Conservation (phyloP, 2,888 invertebrate species). For the Pinctada fucata region DNA sequence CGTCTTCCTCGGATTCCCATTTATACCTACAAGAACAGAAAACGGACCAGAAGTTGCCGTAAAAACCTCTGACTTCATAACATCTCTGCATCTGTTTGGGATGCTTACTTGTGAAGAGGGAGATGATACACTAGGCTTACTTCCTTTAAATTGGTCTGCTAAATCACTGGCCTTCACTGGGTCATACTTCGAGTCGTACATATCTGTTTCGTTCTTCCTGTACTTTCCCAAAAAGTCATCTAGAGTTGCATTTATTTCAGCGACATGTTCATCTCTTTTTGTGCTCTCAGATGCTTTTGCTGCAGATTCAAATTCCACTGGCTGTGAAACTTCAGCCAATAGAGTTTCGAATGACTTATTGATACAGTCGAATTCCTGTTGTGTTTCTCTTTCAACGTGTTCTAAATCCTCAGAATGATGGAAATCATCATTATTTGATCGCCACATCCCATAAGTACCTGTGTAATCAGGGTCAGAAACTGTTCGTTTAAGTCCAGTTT, state of each 20-base stretch:
- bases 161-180: constrained; percentile 12
- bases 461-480: constrained; percentile 34
- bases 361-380: constrained; percentile 67
- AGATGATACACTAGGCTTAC: background rate
- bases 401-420: constrained; percentile 34
- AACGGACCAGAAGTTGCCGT: constrained; percentile 39
- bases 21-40: constrained; percentile 38
- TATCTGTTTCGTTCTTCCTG: constrained; percentile 22
- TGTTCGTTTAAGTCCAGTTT: constrained; percentile 17
- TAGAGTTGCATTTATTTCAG: constrained; percentile 38
- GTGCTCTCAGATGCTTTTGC: constrained; percentile 8
- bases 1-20: constrained; percentile 19
- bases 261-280: constrained; percentile 19
- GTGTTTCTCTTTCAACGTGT: constrained; percentile 61
- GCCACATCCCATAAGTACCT: constrained; percentile 8
- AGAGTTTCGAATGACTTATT: constrained; percentile 67
- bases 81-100: constrained; percentile 32
- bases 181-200: constrained; percentile 1
- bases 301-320: constrained; percentile 1
- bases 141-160: background rate
- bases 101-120: background rate
- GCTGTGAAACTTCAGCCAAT: constrained; percentile 60
- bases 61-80: constrained; percentile 39
- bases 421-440: background rate
- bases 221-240: constrained; percentile 38